These are phyloP conservation scores for Erethizon dorsatum DNA, from an alignment of 2,797 vertebrate species.

Conservation along the genomic window DNA sequence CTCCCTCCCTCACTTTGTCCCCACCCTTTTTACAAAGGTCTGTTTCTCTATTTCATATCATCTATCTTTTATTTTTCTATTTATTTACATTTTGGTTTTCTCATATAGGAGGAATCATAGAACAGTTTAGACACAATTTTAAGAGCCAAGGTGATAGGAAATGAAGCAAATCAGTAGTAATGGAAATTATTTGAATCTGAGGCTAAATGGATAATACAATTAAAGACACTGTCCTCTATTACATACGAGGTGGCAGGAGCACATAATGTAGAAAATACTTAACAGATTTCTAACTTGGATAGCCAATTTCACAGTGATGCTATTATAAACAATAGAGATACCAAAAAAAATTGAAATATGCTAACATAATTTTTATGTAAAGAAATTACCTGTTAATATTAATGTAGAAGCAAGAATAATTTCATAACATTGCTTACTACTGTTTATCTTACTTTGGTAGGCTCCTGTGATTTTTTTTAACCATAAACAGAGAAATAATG, in stretches of 20 bases:
- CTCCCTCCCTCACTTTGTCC: not conserved
- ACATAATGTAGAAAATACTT: not conserved
- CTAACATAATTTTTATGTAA: constrained; percentile 46
- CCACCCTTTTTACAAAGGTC: not conserved
- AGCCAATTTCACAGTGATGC: not conserved
- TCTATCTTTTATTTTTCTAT: not conserved
- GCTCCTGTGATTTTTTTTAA: not conserved
- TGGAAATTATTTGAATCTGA: not conserved
- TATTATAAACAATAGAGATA: not conserved
- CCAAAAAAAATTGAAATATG: not conserved
- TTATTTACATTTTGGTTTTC: not conserved
- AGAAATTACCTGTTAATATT: not conserved
- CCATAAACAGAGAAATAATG: not conserved
- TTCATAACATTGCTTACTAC: constrained; percentile 1
- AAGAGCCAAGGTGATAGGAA: not conserved
- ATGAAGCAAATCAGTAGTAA: not conserved
- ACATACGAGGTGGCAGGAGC: not conserved
- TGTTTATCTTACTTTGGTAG: not conserved
- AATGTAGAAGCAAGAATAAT: constrained; percentile 3
- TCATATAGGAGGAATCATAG: not conserved
- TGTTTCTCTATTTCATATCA: not conserved
- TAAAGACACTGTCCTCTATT: not conserved
- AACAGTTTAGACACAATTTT: not conserved
- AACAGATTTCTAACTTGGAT: not conserved
- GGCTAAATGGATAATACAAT: not conserved